phyloP scores from a whole-genome alignment of 2,888 invertebrate genomes.

The Fissipunctia ypsillon region DNA sequence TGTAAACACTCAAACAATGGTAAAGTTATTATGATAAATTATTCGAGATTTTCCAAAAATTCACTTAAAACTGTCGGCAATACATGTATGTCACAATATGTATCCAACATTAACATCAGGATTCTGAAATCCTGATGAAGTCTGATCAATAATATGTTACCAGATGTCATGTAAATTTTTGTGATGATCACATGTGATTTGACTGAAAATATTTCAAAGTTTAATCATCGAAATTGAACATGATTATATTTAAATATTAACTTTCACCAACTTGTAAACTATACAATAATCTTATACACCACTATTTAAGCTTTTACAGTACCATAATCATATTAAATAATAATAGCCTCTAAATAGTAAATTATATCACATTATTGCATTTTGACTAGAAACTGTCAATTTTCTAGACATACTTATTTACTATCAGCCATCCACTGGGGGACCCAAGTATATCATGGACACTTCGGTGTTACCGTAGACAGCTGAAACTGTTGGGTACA shows the following conservation, averaged over 20 bases:
- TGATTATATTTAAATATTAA: neutral
- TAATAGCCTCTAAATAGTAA: conserved; percentile 58
- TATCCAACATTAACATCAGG: neutral
- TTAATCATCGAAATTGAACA: neutral
- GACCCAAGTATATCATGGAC: conserved; percentile 99
- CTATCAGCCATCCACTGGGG: conserved; percentile 98
- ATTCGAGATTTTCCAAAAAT: neutral
- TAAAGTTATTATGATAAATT: neutral
- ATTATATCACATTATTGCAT: conserved; percentile 73
- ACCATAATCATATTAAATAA: conserved; percentile 28
- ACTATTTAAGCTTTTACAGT: conserved; percentile 27
- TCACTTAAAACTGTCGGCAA: neutral
- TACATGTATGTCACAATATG: neutral
- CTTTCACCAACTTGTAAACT: neutral
- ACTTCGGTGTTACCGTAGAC: conserved; percentile 99
- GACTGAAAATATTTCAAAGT: conserved; percentile 1
- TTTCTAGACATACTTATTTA: conserved; percentile 66
- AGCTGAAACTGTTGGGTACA: conserved; percentile 99
- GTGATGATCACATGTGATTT: neutral
- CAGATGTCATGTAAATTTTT: neutral
- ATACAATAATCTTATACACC: conserved; percentile 4
- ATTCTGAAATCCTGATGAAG: neutral
- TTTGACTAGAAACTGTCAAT: conserved; percentile 73
- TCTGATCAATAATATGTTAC: neutral
- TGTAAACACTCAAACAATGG: conserved; percentile 18